A percentile compares a stretch with the other conserved stretches of the same genome.
Evolutionary conservation across 2,888 invertebrate species (phyloP).

Genomic region (Sinelater perroti): DNA sequence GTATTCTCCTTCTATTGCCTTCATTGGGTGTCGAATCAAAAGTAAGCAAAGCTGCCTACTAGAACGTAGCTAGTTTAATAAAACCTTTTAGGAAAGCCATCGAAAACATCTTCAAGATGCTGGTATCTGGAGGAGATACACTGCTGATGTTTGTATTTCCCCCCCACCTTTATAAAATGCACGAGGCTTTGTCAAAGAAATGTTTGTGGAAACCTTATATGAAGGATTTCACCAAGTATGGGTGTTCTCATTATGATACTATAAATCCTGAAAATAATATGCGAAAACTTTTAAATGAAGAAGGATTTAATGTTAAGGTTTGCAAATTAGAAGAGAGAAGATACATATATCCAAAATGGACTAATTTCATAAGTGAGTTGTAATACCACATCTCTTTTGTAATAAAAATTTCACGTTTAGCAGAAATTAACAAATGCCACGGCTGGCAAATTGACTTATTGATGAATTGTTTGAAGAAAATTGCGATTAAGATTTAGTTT

Average conservation of each 20-base stretch:
- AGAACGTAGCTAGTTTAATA: too few species aligned
- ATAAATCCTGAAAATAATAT: constrained; percentile 57
- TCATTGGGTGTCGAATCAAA: constrained; percentile 80
- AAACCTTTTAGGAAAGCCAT: constrained; percentile 69
- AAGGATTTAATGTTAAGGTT: constrained; percentile 67
- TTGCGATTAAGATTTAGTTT: too few species aligned
- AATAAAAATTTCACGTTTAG: too few species aligned
- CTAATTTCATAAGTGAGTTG: constrained; percentile 53
- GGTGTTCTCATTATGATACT: constrained; percentile 74
- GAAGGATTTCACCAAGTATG: constrained; percentile 70
- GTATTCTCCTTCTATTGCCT: constrained; percentile 81
- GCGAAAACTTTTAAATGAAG: constrained; percentile 62
- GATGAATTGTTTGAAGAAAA: too few species aligned
- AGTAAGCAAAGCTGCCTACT: too few species aligned
- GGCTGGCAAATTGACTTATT: too few species aligned
- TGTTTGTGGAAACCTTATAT: constrained; percentile 71
- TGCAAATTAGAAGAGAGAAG: constrained; percentile 65
- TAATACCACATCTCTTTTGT: too few species aligned
- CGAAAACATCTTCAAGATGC: constrained; percentile 70
- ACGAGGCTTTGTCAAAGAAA: constrained; percentile 67
- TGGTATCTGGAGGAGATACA: constrained; percentile 74
- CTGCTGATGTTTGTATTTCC: constrained; percentile 74
- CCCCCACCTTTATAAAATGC: constrained; percentile 74
- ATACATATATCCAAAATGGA: constrained; percentile 64
- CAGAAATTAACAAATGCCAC: too few species aligned